These are phyloP conservation scores for Apoderus coryli DNA, from an alignment of 2,888 invertebrate genomes.

Conservation along the genomic window DNA sequence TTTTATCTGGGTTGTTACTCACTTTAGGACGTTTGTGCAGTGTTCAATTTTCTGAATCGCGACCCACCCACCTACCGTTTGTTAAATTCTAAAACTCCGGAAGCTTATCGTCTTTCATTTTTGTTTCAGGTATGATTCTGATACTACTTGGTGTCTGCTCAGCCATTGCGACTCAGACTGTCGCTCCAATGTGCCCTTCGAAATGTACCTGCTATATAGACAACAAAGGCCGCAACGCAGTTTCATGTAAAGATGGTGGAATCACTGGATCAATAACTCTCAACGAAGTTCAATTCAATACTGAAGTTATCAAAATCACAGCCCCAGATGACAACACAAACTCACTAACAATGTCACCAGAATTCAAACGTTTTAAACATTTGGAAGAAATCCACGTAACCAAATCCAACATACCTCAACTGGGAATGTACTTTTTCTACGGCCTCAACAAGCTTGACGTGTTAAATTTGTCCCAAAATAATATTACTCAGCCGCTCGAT, in stretches of 20 bases:
- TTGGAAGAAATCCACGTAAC: slow-evolving; percentile 61
- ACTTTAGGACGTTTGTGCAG: no score
- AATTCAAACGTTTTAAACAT: slow-evolving; percentile 39
- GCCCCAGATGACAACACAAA: slow-evolving; percentile 48
- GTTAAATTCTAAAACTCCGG: no score
- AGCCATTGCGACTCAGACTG: no score
- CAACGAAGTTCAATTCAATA: slow-evolving; percentile 39
- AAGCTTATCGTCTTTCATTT: no score
- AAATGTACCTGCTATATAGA: slow-evolving; percentile 49
- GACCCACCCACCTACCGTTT: no score
- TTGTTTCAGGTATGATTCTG: no score
- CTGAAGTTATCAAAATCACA: slow-evolving; percentile 48
- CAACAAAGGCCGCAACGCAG: slow-evolving; percentile 38
- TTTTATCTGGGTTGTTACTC: no score
- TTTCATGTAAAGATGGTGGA: slow-evolving; percentile 46
- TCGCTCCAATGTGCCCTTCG: no score
- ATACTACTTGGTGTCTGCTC: no score
- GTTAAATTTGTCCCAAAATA: slow-evolving; percentile 61
- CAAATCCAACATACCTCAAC: slow-evolving; percentile 64
- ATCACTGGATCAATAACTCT: slow-evolving; percentile 47
- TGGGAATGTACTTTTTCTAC: slow-evolving; percentile 68
- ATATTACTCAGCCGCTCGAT: slow-evolving; percentile 54
- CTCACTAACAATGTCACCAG: slow-evolving; percentile 55
- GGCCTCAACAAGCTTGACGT: slow-evolving; percentile 43
- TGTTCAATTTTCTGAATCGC: no score